These are phyloP conservation scores for Anagrus nilaparvatae DNA, from an alignment of 1,140 invertebrate species.

Conservation along the genomic window DNA sequence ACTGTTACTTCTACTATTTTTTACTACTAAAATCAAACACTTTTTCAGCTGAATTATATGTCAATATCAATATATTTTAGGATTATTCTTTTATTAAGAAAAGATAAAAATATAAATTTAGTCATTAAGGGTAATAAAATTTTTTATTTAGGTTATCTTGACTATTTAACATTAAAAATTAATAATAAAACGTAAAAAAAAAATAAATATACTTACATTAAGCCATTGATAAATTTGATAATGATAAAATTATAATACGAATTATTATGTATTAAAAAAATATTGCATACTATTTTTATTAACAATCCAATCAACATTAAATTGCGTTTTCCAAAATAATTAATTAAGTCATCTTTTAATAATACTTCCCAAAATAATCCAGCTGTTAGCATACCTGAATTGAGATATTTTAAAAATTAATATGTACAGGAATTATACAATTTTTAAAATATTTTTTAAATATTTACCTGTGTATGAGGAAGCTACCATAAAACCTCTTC, in stretches of 20 bases:
- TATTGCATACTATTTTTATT: conserved; percentile 43
- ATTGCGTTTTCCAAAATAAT: conserved; percentile 38
- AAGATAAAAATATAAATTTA: neutral
- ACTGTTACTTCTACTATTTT: too few species aligned
- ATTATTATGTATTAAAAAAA: conserved; percentile 41
- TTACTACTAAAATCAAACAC: too few species aligned
- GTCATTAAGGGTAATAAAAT: neutral
- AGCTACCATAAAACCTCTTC: conserved; percentile 31
- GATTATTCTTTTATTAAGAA: too few species aligned
- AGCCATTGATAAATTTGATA: conserved; percentile 46
- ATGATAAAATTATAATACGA: conserved; percentile 44
- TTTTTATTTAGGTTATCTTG: neutral
- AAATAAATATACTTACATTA: conserved; percentile 42
- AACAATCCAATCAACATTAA: conserved; percentile 44
- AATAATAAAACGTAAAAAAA: too few species aligned
- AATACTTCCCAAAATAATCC: conserved; percentile 46
- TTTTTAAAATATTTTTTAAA: too few species aligned
- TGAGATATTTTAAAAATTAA: too few species aligned
- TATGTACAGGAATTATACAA: too few species aligned
- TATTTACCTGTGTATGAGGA: conserved; percentile 33
- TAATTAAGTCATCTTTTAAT: conserved; percentile 35
- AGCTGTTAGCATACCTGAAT: conserved; percentile 48
- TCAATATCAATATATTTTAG: too few species aligned
- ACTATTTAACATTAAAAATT: too few species aligned
- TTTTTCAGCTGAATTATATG: too few species aligned